A percentile compares a stretch with the other conserved stretches of the same genome.
phyloP scores from a whole-genome alignment of 2,888 invertebrate genomes.

The Tuta absoluta region DNA sequence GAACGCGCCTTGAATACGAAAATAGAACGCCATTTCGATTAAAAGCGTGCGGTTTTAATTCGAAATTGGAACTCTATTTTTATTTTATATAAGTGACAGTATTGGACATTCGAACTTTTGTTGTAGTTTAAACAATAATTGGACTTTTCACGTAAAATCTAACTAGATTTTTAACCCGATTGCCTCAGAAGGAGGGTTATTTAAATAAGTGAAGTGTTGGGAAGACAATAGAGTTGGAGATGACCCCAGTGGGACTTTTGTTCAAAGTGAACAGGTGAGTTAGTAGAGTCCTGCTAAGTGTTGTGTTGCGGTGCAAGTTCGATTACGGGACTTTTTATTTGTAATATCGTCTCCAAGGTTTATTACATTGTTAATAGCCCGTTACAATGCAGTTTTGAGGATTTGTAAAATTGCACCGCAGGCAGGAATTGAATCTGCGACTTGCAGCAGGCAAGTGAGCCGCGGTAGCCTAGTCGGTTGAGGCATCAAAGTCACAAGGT shows the following conservation, averaged over 20 bases:
- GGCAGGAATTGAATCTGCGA: too few species aligned
- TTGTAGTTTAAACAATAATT: constrained; percentile 11
- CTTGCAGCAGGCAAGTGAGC: too few species aligned
- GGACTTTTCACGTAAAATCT: constrained; percentile 19
- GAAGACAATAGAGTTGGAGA: constrained; percentile 45
- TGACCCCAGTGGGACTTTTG: constrained; percentile 82
- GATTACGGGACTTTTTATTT: not conserved
- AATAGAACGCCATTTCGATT: constrained; percentile 31
- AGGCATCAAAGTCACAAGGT: too few species aligned
- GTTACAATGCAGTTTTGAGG: too few species aligned
- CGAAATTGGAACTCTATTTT: constrained; percentile 32
- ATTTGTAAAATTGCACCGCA: too few species aligned
- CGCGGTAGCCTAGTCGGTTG: too few species aligned
- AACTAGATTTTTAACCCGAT: constrained; percentile 1
- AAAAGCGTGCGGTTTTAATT: constrained; percentile 26
- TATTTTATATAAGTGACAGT: constrained; percentile 27
- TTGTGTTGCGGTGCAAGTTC: constrained; percentile 33
- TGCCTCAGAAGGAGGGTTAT: too few species aligned
- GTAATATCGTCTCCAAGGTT: not conserved
- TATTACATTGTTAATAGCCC: not conserved
- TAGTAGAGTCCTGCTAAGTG: constrained; percentile 35
- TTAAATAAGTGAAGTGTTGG: constrained; percentile 42
- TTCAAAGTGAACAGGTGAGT: constrained; percentile 83
- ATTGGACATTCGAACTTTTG: constrained; percentile 26
- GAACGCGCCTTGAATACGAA: constrained; percentile 32